Percentiles rank a stretch among this genome's conserved stretches.
phyloP scores from a whole-genome alignment of 1,140 invertebrate species.

The Leptoteleia sp. region DNA sequence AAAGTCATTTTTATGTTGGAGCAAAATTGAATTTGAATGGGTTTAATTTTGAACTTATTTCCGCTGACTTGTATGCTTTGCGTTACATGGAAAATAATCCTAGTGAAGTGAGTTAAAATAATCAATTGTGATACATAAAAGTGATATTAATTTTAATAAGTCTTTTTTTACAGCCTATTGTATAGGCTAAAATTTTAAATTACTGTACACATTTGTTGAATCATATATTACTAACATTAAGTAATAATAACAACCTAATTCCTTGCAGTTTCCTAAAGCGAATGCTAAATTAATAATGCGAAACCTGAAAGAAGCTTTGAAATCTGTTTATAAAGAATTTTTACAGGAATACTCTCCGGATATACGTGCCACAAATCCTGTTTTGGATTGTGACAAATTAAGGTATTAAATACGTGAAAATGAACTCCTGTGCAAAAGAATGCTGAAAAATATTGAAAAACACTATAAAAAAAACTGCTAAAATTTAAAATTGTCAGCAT shows the following conservation, averaged over 20 bases:
- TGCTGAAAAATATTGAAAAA: too few species aligned
- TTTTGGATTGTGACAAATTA: slow-evolving; percentile 82
- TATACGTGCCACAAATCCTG: slow-evolving; percentile 74
- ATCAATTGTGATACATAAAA: neutral
- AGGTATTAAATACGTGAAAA: slow-evolving; percentile 78
- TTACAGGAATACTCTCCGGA: slow-evolving; percentile 85
- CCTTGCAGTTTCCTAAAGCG: slow-evolving; percentile 85
- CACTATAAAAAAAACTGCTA: too few species aligned
- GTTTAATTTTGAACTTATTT: slow-evolving; percentile 88
- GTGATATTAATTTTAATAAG: too few species aligned
- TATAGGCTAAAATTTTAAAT: too few species aligned
- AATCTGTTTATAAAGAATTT: slow-evolving; percentile 87
- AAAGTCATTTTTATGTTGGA: slow-evolving; percentile 91
- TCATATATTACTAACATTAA: too few species aligned
- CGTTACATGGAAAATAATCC: slow-evolving; percentile 92
- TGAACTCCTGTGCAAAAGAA: too few species aligned
- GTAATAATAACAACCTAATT: too few species aligned
- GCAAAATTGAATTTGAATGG: slow-evolving; percentile 87
- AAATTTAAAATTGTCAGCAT: neutral
- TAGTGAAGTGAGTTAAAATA: slow-evolving; percentile 83
- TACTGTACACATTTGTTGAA: too few species aligned
- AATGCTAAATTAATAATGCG: slow-evolving; percentile 86
- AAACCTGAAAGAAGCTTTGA: slow-evolving; percentile 84
- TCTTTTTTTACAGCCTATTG: too few species aligned
- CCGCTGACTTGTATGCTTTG: slow-evolving; percentile 92